Conservation (phyloP, 2,888 invertebrate species). For the Andrena hattorfiana region DNA sequence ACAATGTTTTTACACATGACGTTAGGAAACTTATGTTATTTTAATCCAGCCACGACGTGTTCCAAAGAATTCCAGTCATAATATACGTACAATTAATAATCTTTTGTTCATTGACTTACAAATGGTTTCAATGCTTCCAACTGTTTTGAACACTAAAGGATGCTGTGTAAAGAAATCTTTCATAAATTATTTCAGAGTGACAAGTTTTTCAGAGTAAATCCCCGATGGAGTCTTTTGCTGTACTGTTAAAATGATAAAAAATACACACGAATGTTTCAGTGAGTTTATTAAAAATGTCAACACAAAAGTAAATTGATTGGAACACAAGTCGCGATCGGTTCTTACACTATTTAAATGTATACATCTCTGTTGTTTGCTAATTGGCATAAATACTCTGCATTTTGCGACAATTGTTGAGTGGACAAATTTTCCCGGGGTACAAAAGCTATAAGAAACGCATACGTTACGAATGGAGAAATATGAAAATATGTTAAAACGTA, state of each 20-base stretch:
- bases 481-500: conserved; percentile 64
- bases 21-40: conserved; percentile 85
- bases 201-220: not conserved
- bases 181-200: not conserved
- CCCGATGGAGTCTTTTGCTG: not conserved
- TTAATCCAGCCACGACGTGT: conserved; percentile 81
- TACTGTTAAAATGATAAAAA: conserved; percentile 2
- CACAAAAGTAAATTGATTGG: conserved; percentile 64
- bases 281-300: conserved; percentile 1
- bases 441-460: conserved; percentile 77
- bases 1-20: conserved; percentile 85
- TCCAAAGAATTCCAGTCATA: conserved; percentile 72
- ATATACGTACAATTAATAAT: conserved; percentile 35
- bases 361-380: conserved; percentile 83
- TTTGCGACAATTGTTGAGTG: conserved; percentile 81
- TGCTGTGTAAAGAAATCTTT: not conserved
- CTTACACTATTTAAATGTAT: conserved; percentile 84
- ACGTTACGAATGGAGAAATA: conserved; percentile 66
- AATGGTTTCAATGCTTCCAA: not conserved
- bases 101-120: conserved; percentile 8
- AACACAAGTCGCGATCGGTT: conserved; percentile 80
- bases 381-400: conserved; percentile 83
- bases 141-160: not conserved
- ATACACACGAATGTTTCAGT: not conserved
- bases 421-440: conserved; percentile 72